Percentiles rank a stretch among this genome's conserved stretches.
Conservation (phyloP, 37 sponge, comb jelly and placozoan genomes). For the Bolinopsis microptera region DNA sequence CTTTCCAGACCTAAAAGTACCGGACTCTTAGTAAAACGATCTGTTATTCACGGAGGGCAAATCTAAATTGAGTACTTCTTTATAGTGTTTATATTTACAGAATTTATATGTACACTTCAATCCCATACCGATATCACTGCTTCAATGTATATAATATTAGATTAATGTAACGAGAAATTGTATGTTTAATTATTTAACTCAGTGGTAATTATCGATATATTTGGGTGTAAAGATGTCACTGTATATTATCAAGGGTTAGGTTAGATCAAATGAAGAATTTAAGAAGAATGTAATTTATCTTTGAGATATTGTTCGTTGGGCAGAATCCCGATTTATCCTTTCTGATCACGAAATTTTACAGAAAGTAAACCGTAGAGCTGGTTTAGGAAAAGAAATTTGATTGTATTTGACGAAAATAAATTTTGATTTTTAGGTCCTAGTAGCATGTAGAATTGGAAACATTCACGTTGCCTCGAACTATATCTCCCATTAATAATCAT, state of each 20-base stretch:
- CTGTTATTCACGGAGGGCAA: slow-evolving; percentile 36
- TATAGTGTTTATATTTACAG: neutral
- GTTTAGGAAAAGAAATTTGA: too few species aligned
- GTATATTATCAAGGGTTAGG: neutral
- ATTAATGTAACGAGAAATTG: neutral
- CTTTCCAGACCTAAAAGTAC: slow-evolving; percentile 52
- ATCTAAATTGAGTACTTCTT: neutral
- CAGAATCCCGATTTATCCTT: too few species aligned
- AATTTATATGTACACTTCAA: neutral
- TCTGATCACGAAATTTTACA: too few species aligned
- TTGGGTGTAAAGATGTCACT: too few species aligned
- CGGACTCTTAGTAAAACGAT: slow-evolving; percentile 50
- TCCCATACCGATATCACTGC: neutral
- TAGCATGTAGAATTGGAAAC: too few species aligned
- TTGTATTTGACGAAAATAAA: too few species aligned
- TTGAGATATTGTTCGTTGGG: neutral
- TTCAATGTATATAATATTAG: neutral
- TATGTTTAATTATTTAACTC: neutral
- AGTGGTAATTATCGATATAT: too few species aligned
- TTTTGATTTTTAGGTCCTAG: too few species aligned
- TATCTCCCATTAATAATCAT: too few species aligned
- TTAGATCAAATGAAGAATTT: neutral
- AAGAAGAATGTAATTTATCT: neutral
- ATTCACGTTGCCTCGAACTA: too few species aligned
- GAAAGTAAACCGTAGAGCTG: too few species aligned